Evolutionary conservation across 2,797 vertebrate genomes (phyloP).

Genomic region (Sebastiscus tertius): DNA sequence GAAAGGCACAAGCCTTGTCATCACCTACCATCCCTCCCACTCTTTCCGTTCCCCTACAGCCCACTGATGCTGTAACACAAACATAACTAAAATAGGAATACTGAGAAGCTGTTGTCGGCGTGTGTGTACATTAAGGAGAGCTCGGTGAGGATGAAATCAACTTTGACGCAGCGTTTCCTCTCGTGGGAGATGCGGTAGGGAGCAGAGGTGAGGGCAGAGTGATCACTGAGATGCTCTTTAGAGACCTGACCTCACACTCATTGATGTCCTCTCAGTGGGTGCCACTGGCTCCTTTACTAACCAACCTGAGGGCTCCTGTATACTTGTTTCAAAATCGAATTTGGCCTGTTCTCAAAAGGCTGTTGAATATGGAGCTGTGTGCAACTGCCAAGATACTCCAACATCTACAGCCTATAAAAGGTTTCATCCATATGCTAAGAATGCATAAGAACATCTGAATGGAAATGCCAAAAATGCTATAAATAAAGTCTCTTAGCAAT

Average conservation of each 20-base stretch:
- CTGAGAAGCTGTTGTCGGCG: background rate
- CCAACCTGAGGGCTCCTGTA: constrained; percentile 8
- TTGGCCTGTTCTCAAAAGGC: constrained; percentile 4
- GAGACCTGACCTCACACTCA: constrained; percentile 56
- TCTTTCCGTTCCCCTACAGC: constrained; percentile 3
- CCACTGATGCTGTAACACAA: constrained; percentile 25
- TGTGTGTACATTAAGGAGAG: constrained; percentile 47
- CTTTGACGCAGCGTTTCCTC: constrained; percentile 33
- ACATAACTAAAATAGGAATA: constrained; percentile 54
- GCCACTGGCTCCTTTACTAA: constrained; percentile 19
- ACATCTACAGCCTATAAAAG: background rate
- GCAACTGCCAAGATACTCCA: background rate
- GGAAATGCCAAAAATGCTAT: background rate
- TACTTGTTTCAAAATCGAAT: constrained; percentile 9
- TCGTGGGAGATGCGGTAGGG: constrained; percentile 38
- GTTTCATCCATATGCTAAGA: background rate
- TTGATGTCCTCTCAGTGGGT: constrained; percentile 35
- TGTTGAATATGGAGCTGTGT: background rate
- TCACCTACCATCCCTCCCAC: constrained; percentile 9
- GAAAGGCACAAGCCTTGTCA: background rate
- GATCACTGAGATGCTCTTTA: constrained; percentile 60
- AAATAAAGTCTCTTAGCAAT: background rate
- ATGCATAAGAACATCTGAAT: background rate
- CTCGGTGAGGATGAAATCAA: constrained; percentile 24
- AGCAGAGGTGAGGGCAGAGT: constrained; percentile 42